Evolutionary conservation across 2,113 vertebrate species (phyloP), one percentile per base, ranked within the genome.

Genomic region (Coregonus clupeaformis): DNA sequence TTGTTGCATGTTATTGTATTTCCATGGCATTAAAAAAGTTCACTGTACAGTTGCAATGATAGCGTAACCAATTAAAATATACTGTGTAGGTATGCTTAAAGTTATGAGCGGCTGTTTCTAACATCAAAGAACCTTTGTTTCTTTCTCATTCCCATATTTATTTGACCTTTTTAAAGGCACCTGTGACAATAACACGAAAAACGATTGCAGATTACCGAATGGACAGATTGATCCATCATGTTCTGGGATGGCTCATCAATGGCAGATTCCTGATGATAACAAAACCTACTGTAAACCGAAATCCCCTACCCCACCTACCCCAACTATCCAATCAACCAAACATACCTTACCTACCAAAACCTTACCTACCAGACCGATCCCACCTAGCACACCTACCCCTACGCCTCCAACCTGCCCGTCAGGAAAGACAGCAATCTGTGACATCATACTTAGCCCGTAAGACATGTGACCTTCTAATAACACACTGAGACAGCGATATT

Each of bases 401-500:
- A 25, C 74, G 29, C 4, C 18, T 32, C 5, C 81, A 63, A 14
- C 55, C 22, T 52, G 55, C n/a, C 18, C 29, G 0, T 1, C 27
- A 0, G 91, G 91, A 73, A 16, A 29, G 0, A 0, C 85, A 0
- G 16, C 0, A 0, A 68, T 95, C 68, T 98, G 97, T 87, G 68
- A 92, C 4, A 77, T 97, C 69, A 89, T 98, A 47, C 69, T 77
- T 3, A 94, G 92, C 94, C 0, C 92, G 97, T 98, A 93, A 93
- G 94, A 74, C 18, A 66, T 49, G 6, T 4, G n/a, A 1, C 16
- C 45, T 36, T 2, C 22, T 65, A 52, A 52, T 52, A 52, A 52
- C 49, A 52, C 3, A 52, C n/a, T n/a, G 49, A 52, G 13, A 16
- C 3, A 52, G 4, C 49, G 5, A 18, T 11, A 52, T 18, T 13